Evolutionary conservation across 1,140 invertebrate species (phyloP), one percentile per base, ranked within the genome.

Genomic region (Cotesia vestalis): DNA sequence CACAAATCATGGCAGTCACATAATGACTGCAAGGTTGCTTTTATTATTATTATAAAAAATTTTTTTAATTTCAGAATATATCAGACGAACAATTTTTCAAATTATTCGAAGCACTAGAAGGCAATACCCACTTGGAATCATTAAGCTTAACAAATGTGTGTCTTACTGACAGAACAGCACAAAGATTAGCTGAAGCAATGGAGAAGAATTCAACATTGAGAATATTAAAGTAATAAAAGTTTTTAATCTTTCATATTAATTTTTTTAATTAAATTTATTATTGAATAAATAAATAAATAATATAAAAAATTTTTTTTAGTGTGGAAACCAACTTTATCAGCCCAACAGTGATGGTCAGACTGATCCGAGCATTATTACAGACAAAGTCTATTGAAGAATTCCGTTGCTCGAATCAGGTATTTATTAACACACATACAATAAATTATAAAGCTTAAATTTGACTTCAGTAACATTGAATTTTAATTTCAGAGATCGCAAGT

Each of bases 291-390:
- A 36, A 27, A 55, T 61, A 12, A 55, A 61, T 64, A 36, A 14
- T 62, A 38, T 8, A 14, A 46, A 55, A 12, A 55, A 69, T 67
- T 14, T 62, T 70, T 83, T 88, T 81, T 78, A 91, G 90, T 86
- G 92, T 99, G 75, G 97, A 99, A 90, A 98, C 96, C 66, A 99
- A 99, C 90, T 97, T 96, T 85, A 93, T 99, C 83, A 95, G 91
- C 87, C 94, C 93, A 80, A 89, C 89, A 81, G 91, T 92, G 64
- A 92, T 98, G 80, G 92, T 97, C 69, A 91, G 91, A 83, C 88
- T 99, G 59, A 90, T 98, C 57, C 92, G 93, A 86, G 90, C 95
- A 57, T 89, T 98, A 77, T 90, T 97, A 72, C 91, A 92, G 77
- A 95, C 94, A 77, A 94, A 95, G 82, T 91, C 91, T 66, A 90